Base-by-base conservation (phyloP, 2,797 vertebrate genomes). In the Arctocebus calabarensis region DNA sequence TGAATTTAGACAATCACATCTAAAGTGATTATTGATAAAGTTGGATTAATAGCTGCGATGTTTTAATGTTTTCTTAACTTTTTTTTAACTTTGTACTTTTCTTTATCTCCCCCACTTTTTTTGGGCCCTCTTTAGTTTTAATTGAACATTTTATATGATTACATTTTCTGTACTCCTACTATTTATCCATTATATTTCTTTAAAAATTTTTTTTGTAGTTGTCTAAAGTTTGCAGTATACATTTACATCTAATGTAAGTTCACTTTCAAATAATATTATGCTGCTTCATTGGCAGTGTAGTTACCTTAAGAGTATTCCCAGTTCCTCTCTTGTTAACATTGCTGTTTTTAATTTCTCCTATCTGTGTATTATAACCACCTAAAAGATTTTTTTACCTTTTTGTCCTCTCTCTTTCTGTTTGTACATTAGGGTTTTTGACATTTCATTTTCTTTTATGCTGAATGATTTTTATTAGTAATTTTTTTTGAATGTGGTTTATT, bases 21-120 rank as follows among this genome's bases (percentile, higher is more conserved):
- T 94, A 83, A 84, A 84, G 61, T 84, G 52, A 89, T 83, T 93
- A 71, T 82, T 82, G 43, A 88, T 82, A 61, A 59, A 59, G 8
- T 92, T 86, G 73, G 83, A 70, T 86, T 85, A 34, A 12, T 92
- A 48, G 40, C 29, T 91, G 40, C 70, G 43, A 48, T 17, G 23
- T 70, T 68, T 68, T 66, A 77, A 59, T 84, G 4, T 68, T 85
- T 61, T 48, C 10, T 17, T 34, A 64, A 27, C 71, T 73, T 32
- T 3, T 88, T 52, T 52, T 61, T 71, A 40, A 40, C 9, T 84
- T 73, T 81, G 23, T 27, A 27, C 23, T 62, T 83, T 32, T 52
- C 7, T 83, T 29, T 66, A 86, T 64, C 9, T 62, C n/a, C 59
- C 12, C n/a, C 11, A 34, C 16, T 62, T 64, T 74, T 73, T 29